Percentiles rank a stretch among this genome's conserved stretches.
Conservation (phyloP, 2,113 vertebrate species). For the Vulpes ferrilata region DNA sequence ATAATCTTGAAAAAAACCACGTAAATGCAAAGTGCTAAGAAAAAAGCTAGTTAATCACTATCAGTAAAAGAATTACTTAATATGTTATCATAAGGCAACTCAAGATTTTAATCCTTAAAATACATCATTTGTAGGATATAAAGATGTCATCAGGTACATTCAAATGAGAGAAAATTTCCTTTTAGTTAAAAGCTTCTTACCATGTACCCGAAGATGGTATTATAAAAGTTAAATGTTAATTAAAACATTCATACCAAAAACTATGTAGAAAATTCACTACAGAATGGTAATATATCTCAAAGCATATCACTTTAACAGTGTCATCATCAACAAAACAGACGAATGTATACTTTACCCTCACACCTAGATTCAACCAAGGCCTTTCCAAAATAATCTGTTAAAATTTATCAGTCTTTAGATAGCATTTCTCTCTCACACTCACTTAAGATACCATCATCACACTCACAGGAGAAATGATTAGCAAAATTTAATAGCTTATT, state of each 20-base stretch:
- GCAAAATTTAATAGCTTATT: conserved; percentile 22
- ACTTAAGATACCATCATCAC: not conserved
- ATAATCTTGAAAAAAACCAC: conserved; percentile 29
- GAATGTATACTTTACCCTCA: conserved; percentile 11
- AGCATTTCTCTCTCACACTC: conserved; percentile 18
- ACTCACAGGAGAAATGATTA: not conserved
- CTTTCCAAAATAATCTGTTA: conserved; percentile 39
- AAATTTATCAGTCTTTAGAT: conserved; percentile 33
- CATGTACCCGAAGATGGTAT: not conserved
- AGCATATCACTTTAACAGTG: conserved; percentile 15
- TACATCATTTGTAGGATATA: not conserved
- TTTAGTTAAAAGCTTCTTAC: conserved; percentile 58
- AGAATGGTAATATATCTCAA: conserved; percentile 31
- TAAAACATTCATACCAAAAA: not conserved
- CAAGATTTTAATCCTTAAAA: conserved; percentile 49
- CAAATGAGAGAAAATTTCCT: conserved; percentile 36
- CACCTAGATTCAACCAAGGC: not conserved
- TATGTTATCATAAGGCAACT: not conserved
- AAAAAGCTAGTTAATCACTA: conserved; percentile 16
- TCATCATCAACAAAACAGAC: conserved; percentile 22
- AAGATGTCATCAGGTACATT: not conserved
- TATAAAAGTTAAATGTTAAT: not conserved
- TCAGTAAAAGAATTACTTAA: not conserved
- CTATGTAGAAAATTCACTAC: not conserved
- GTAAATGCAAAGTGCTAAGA: not conserved